A percentile compares a stretch with the other conserved stretches of the same genome.
phyloP scores from a whole-genome alignment of 2,797 vertebrate species.

The Protosalanx chinensis region DNA sequence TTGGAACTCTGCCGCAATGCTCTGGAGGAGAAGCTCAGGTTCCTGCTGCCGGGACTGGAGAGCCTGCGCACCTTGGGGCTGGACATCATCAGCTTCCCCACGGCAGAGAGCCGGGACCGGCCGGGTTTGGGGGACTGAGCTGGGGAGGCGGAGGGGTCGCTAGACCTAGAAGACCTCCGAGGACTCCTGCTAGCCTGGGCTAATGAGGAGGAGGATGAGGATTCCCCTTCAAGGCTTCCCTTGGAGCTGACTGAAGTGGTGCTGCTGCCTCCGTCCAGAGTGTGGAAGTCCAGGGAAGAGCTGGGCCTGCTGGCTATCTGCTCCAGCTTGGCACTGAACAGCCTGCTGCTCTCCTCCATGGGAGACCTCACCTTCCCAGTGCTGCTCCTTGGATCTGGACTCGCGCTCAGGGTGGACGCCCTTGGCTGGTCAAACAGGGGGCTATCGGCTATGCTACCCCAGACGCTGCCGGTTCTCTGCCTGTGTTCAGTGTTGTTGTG shows the following conservation, averaged over 20 bases:
- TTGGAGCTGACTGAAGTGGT: slow-evolving; percentile 78
- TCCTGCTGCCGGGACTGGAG: slow-evolving; percentile 84
- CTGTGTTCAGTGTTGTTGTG: slow-evolving; percentile 76
- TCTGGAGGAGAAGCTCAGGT: slow-evolving; percentile 83
- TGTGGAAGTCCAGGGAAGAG: slow-evolving; percentile 78
- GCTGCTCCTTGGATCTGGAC: slow-evolving; percentile 63
- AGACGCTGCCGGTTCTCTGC: slow-evolving; percentile 74
- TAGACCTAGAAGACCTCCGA: slow-evolving; percentile 75
- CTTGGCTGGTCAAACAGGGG: slow-evolving; percentile 64
- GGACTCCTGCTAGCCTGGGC: slow-evolving; percentile 80
- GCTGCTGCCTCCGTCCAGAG: slow-evolving; percentile 76
- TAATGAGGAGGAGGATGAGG: slow-evolving; percentile 70
- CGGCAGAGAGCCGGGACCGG: slow-evolving; percentile 84
- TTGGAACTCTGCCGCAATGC: slow-evolving; percentile 80
- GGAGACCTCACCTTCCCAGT: slow-evolving; percentile 70
- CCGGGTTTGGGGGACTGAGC: neutral
- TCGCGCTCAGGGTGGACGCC: slow-evolving; percentile 55
- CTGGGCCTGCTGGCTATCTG: slow-evolving; percentile 83
- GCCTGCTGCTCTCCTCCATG: slow-evolving; percentile 77
- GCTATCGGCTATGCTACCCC: slow-evolving; percentile 56
- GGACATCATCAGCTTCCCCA: slow-evolving; percentile 87
- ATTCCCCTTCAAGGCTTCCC: slow-evolving; percentile 69
- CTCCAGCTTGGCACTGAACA: slow-evolving; percentile 89
- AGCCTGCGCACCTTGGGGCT: slow-evolving; percentile 85
- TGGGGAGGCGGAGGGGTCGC: slow-evolving; percentile 23